A percentile compares a stretch with the other conserved stretches of the same genome.
phyloP scores from a whole-genome alignment of 2,113 vertebrate species.

The Salvelinus alpinus region DNA sequence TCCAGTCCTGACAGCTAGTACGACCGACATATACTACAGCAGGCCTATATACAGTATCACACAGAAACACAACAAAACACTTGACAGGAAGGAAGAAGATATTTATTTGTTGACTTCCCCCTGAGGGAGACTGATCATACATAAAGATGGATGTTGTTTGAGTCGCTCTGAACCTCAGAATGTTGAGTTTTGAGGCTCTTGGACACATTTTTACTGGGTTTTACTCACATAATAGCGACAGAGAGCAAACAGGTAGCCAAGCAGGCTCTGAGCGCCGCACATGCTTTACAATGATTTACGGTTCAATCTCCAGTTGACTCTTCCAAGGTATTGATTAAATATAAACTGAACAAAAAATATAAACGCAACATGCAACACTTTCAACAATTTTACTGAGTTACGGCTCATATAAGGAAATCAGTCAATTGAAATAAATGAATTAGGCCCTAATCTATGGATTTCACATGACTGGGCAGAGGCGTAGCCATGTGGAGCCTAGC shows the following conservation, averaged over 20 bases:
- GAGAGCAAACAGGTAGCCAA: neutral
- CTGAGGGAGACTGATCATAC: neutral
- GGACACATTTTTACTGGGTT: too few relatives aligned
- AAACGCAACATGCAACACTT: too few relatives aligned
- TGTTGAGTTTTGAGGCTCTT: too few relatives aligned
- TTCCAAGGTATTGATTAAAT: constrained; percentile 40
- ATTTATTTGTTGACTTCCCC: neutral
- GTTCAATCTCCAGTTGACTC: constrained; percentile 15
- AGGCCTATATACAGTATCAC: neutral
- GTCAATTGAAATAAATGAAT: too few relatives aligned
- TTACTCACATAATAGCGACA: neutral
- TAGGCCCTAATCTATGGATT: too few relatives aligned
- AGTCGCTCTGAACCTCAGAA: neutral
- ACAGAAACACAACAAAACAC: neutral
- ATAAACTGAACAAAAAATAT: constrained; percentile 8
- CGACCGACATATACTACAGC: neutral
- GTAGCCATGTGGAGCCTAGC: too few relatives aligned
- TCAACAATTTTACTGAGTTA: too few relatives aligned
- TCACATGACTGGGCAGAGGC: too few relatives aligned
- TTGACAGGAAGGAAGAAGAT: neutral
- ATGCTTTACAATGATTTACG: constrained; percentile 26
- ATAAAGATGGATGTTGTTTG: neutral
- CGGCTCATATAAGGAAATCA: too few relatives aligned
- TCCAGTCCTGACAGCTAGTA: neutral
- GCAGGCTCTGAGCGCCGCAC: neutral